Evolutionary conservation across 2,113 vertebrate species (phyloP).

Genomic region (Aramus guarauna): DNA sequence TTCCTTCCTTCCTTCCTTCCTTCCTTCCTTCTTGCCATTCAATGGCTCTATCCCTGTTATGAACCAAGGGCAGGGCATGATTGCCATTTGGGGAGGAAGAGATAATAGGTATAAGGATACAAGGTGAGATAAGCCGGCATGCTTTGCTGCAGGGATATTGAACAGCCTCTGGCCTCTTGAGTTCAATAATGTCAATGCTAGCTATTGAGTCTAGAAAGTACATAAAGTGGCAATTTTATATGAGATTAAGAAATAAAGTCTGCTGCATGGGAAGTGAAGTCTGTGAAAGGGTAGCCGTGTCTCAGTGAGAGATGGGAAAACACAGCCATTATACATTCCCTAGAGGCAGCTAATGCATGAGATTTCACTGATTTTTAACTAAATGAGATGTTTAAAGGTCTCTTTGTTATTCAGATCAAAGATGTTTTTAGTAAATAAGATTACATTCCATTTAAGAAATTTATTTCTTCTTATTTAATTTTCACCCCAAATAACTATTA

Average conservation of each 20-base stretch:
- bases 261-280: neutral
- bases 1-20: neutral
- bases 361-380: neutral
- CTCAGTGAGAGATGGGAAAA: neutral
- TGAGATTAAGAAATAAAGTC: neutral
- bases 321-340: neutral
- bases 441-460: neutral
- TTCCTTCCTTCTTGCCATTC: neutral
- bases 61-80: neutral
- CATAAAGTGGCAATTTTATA: neutral
- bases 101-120: neutral
- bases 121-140: neutral
- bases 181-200: neutral
- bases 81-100: neutral
- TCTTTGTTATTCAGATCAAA: neutral
- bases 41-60: neutral
- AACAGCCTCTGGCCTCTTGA: neutral
- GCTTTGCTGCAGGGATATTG: neutral
- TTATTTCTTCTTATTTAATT: neutral
- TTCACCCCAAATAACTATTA: neutral
- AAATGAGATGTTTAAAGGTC: neutral
- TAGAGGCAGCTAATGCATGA: neutral
- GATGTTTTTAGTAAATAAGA: neutral
- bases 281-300: neutral
- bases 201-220: neutral